Evolutionary conservation across 2,113 vertebrate species (phyloP).

Genomic region (Hippoglossus stenolepis): DNA sequence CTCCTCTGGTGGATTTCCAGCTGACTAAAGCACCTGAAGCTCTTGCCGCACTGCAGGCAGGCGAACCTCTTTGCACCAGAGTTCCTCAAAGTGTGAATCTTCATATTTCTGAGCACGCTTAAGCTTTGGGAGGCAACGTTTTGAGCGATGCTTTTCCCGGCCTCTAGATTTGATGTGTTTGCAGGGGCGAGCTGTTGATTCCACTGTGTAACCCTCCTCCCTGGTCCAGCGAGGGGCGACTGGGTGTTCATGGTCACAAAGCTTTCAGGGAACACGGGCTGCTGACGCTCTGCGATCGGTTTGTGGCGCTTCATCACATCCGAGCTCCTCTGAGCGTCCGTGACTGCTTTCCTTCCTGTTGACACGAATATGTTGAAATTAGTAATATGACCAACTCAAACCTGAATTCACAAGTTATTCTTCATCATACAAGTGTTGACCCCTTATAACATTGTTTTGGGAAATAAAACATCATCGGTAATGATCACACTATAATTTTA

Average conservation of each 20-base stretch:
- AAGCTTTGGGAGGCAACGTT: constrained; percentile 49
- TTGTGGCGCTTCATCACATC: constrained; percentile 44
- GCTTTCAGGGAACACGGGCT: constrained; percentile 42
- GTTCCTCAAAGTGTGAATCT: constrained; percentile 64
- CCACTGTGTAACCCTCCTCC: constrained; percentile 50
- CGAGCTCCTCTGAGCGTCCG: constrained; percentile 33
- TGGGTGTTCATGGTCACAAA: constrained; percentile 40
- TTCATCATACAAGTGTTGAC: no score
- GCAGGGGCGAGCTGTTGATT: constrained; percentile 42
- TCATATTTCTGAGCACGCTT: constrained; percentile 56
- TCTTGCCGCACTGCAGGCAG: constrained; percentile 81
- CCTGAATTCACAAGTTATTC: neutral
- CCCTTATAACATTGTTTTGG: no score
- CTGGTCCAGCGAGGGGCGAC: constrained; percentile 20
- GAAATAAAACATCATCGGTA: no score
- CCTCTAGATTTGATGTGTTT: constrained; percentile 26
- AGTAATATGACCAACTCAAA: neutral
- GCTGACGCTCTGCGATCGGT: constrained; percentile 39
- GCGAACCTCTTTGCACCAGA: constrained; percentile 73
- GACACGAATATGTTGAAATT: neutral
- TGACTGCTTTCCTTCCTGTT: constrained; percentile 55
- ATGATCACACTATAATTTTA: no score
- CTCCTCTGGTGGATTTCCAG: constrained; percentile 84
- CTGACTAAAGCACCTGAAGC: constrained; percentile 83
- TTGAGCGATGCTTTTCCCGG: constrained; percentile 43